Evolutionary conservation across 2,888 invertebrate genomes (phyloP).

Genomic region (Leptura quadrifasciata): DNA sequence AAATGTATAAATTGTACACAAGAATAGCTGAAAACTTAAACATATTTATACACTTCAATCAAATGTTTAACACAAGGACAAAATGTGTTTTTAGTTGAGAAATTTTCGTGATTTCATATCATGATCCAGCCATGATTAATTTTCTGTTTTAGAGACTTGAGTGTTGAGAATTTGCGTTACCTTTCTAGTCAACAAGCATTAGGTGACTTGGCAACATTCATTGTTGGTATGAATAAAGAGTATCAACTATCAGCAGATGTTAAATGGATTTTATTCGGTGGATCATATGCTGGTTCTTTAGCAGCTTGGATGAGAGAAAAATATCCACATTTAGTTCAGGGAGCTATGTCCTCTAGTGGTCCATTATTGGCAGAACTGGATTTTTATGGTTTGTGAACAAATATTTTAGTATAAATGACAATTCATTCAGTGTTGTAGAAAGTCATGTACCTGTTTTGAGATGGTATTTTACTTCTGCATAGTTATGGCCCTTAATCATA

Average conservation of each 20-base stretch:
- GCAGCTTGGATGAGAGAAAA: constrained; percentile 78
- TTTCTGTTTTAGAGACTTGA: constrained; percentile 82
- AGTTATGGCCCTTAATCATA: too few relatives aligned
- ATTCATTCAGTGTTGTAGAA: too few relatives aligned
- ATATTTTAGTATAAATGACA: neutral
- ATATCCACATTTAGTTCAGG: constrained; percentile 78
- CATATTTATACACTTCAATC: neutral
- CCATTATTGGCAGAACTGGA: constrained; percentile 77
- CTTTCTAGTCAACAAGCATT: constrained; percentile 72
- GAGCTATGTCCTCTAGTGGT: constrained; percentile 78
- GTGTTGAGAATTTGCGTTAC: constrained; percentile 68
- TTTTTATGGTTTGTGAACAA: constrained; percentile 39
- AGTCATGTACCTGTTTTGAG: too few relatives aligned
- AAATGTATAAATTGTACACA: too few relatives aligned
- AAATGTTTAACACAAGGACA: neutral
- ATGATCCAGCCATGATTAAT: too few relatives aligned
- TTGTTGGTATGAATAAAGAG: constrained; percentile 60
- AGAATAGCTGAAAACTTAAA: too few relatives aligned
- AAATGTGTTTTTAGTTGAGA: too few relatives aligned
- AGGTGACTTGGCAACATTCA: constrained; percentile 73
- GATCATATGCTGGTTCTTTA: constrained; percentile 78
- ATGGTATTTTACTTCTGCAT: too few relatives aligned
- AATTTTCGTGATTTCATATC: too few relatives aligned
- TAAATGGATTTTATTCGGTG: constrained; percentile 75
- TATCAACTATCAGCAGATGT: constrained; percentile 46